phyloP scores from a whole-genome alignment of 2,113 vertebrate species.

The Platichthys flesus region DNA sequence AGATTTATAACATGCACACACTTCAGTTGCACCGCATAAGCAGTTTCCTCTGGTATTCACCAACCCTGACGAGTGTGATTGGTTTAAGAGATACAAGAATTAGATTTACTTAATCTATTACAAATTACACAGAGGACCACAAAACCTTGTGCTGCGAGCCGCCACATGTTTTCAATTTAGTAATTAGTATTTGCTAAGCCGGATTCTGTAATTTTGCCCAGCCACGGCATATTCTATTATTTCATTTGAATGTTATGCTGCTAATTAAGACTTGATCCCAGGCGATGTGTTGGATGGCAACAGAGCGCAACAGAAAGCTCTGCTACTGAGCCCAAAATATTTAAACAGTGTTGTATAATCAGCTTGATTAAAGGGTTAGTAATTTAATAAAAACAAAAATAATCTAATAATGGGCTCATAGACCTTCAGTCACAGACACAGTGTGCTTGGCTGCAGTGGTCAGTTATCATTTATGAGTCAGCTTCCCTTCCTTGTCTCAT shows the following conservation, averaged over 20 bases:
- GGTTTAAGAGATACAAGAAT: conserved; percentile 10
- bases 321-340: conserved; percentile 11
- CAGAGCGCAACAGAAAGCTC: not conserved
- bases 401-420: not conserved
- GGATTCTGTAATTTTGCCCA: conserved; percentile 30
- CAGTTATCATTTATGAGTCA: conserved; percentile 13
- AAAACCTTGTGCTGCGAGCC: conserved; percentile 3
- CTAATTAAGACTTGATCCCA: conserved; percentile 29
- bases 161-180: conserved; percentile 29
- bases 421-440: conserved; percentile 1
- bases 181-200: conserved; percentile 14
- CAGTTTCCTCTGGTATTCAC: conserved; percentile 7
- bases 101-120: conserved; percentile 31
- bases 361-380: conserved; percentile 2
- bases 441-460: not conserved
- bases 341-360: not conserved
- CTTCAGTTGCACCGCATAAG: conserved; percentile 17
- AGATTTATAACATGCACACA: conserved; percentile 16
- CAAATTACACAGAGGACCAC: conserved; percentile 30
- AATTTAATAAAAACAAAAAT: not conserved
- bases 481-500: not conserved
- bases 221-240: conserved; percentile 19
- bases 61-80: conserved; percentile 2
- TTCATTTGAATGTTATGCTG: conserved; percentile 26
- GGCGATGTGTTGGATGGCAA: not conserved